Base-by-base conservation (phyloP, 2,797 vertebrate genomes). In the Sebastes taczanowskii region DNA sequence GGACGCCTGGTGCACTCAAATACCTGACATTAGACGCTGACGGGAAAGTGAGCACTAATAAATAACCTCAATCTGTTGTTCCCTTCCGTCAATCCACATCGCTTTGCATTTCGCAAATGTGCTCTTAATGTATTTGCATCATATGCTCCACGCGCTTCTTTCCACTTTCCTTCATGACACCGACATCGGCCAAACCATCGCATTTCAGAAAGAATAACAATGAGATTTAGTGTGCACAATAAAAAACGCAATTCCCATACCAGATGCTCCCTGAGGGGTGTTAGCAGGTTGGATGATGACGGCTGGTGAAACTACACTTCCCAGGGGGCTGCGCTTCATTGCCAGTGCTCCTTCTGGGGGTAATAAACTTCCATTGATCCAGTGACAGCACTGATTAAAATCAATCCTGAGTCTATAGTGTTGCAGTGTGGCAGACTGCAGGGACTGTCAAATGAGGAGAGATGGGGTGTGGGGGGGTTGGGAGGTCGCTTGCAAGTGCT, bases 281-380 rank as follows among this genome's bases (percentile, higher is more conserved):
- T 86, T 87, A 74, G 83, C 71, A 66, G 84, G 81, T 85, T 80
- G 81, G 88, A 89, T 90, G 89, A 86, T 91, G 87, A 88, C 80
- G 78, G 86, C 90, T 85, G 78, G 88, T 90, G 88, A 93, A 94
- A 93, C 90, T 84, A 81, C 84, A 90, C 88, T 86, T 94, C 91
- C 91, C 94, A 88, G 72, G 91, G 84, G 95, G 86, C 83, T 52
- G 59, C 72, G 79, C 88, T 92, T 94, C 92, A 94, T 93, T 90
- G 93, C 88, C 66, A 69, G 77, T 52, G 84, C 83, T 92, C 91
- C 89, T 92, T 91, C 90, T 88, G 92, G 92, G 93, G 93, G 87
- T 94, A 94, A 95, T 94, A 94, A 93, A 93, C 85, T 89, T 82
- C 72, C 89, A 95, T 95, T 94, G 94, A 95, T 94, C 91, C 88